Base-by-base conservation (phyloP, 2,797 vertebrate genomes). In the Mycteria americana region DNA sequence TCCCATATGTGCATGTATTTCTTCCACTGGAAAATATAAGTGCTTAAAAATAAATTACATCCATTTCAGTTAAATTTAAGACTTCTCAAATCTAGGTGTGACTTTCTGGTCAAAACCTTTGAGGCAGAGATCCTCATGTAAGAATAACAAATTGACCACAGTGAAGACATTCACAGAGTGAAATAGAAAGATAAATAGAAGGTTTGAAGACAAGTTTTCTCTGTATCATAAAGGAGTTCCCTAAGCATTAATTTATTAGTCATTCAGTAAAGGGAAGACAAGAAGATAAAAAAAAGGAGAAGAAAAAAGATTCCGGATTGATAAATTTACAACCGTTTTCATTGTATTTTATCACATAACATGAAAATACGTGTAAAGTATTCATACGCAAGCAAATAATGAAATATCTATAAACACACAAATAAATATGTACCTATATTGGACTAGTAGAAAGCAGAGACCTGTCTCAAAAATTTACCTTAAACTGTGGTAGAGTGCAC, bases 401-500 rank as follows among this genome's bases (percentile, higher is more conserved):
- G 13, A 81, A 75, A 33, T 59, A 59, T 9, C 28, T 88, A 25
- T 33, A 79, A 72, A 35, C 35, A 86, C 19, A 25, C 4, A 64
- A 64, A 37, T 39, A 45, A 46, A 17, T 54, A 10, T 23, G 6
- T 31, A 57, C 7, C 28, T 6, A 3, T 8, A 39, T 13, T 22
- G 9, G 23, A 41, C 10, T 41, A 37, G 4, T 3, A 69, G n/a
- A 81, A 73, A 77, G 12, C 21, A 64, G n/a, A 85, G 18, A 33
- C 1, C 15, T 51, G 27, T 11, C 37, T 43, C 46, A 35, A 59
- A 75, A 83, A 22, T 6, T 46, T 51, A 23, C 8, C 3, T 76
- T 70, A 57, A 64, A n/a, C 6, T 72, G 28, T 0, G 0, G 23
- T 23, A n/a, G n/a, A 16, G 6, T 9, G 6, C 21, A 65, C n/a